Conservation (phyloP, 2,888 invertebrate species). For the Blera fallax region DNA sequence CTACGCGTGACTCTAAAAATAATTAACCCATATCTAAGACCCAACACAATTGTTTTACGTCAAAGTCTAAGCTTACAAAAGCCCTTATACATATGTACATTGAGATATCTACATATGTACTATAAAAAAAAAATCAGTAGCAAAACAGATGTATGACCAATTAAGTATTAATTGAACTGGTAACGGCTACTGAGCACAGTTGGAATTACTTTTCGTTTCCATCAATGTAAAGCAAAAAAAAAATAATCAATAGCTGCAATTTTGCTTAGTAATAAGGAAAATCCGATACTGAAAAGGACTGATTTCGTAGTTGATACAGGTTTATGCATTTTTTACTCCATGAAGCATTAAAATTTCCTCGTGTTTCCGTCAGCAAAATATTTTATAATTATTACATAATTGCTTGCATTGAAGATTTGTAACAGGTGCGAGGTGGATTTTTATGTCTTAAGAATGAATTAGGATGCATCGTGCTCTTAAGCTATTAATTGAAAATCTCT, state of each 20-base stretch:
- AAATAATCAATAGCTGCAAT: background rate
- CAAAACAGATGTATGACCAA: conserved; percentile 13
- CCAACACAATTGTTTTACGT: background rate
- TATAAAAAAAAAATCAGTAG: background rate
- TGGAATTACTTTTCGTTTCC: background rate
- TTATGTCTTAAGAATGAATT: too few relatives aligned
- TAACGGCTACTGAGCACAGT: background rate
- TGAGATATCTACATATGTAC: too few relatives aligned
- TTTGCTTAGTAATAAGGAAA: background rate
- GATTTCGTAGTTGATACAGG: conserved; percentile 2
- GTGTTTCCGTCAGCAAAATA: too few relatives aligned
- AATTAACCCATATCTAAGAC: background rate
- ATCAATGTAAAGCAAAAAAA: background rate
- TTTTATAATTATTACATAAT: too few relatives aligned
- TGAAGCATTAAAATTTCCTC: background rate
- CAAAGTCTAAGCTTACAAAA: background rate
- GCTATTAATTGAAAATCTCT: too few relatives aligned
- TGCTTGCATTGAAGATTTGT: too few relatives aligned
- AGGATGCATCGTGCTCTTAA: too few relatives aligned
- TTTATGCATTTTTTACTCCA: too few relatives aligned
- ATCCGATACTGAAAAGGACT: background rate
- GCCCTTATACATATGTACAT: background rate
- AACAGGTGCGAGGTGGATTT: too few relatives aligned
- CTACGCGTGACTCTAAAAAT: background rate
- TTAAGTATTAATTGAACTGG: conserved; percentile 17